These are phyloP conservation scores for Avahi laniger DNA, from an alignment of 2,797 vertebrate species.

Conservation along the genomic window DNA sequence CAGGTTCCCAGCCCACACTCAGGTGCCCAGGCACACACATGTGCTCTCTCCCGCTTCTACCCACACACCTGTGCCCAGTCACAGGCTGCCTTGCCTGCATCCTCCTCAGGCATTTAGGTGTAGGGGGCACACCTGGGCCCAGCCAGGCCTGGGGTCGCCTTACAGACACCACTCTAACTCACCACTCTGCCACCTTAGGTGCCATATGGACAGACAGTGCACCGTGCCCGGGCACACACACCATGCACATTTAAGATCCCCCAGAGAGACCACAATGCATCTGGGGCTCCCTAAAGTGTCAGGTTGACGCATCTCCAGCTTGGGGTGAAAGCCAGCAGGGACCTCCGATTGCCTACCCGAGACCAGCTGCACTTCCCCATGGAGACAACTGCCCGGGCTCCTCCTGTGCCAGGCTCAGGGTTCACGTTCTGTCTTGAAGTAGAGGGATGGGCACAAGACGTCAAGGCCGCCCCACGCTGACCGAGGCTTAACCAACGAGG, in stretches of 20 bases:
- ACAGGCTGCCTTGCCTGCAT: background rate
- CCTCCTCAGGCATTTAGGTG: background rate
- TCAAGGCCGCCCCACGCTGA: background rate
- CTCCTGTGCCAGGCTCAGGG: background rate
- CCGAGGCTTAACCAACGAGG: accelerated
- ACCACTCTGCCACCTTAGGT: background rate
- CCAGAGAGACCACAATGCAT: background rate
- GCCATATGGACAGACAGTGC: background rate
- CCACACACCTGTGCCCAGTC: background rate
- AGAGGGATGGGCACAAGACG: background rate
- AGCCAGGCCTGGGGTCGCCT: background rate
- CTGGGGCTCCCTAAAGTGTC: background rate
- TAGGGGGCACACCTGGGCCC: background rate
- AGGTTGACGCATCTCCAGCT: background rate
- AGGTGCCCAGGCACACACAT: accelerated
- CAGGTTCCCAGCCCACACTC: background rate
- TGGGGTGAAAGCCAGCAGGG: background rate
- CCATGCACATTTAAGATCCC: background rate
- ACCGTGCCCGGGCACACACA: accelerated
- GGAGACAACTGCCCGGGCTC: accelerated
- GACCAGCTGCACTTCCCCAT: background rate
- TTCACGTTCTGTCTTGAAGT: background rate
- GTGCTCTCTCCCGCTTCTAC: background rate
- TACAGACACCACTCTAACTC: accelerated
- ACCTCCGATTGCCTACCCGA: background rate